These are phyloP conservation scores for Etheostoma nigrum DNA, from an alignment of 2,797 vertebrate species.

Conservation along the genomic window DNA sequence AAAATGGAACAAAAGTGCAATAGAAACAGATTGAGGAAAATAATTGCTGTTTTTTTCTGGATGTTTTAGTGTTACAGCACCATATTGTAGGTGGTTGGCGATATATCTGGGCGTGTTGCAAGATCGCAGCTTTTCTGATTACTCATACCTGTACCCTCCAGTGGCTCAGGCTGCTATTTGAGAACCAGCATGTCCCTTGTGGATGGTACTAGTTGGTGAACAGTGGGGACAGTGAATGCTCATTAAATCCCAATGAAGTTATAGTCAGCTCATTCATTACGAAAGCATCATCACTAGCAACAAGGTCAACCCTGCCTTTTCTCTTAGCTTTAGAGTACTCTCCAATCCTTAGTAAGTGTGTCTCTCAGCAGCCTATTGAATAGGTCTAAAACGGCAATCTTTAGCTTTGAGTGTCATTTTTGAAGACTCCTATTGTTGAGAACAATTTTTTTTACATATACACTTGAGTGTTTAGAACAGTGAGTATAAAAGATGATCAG, in stretches of 20 bases:
- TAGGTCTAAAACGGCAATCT: conserved; percentile 8
- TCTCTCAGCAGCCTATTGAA: conserved; percentile 4
- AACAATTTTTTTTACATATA: neutral
- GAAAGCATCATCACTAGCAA: conserved; percentile 1
- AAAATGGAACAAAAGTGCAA: neutral
- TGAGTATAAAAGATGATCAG: too few relatives aligned
- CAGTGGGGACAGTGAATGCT: neutral
- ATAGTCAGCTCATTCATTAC: conserved; percentile 3
- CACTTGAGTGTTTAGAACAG: neutral
- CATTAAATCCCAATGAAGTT: neutral
- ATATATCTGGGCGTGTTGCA: neutral
- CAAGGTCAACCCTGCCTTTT: conserved; percentile 3
- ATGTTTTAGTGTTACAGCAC: neutral
- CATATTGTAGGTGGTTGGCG: neutral
- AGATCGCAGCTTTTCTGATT: neutral
- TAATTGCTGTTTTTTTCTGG: neutral
- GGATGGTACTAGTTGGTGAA: conserved; percentile 1
- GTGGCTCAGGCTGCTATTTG: neutral
- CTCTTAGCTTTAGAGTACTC: conserved; percentile 1
- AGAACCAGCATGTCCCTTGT: neutral
- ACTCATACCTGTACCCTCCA: neutral
- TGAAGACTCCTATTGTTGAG: neutral
- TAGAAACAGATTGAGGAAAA: neutral
- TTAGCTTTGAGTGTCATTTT: neutral
- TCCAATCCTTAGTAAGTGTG: neutral